phyloP scores from a whole-genome alignment of 2,888 invertebrate genomes.

The Synanthedon myopaeformis region DNA sequence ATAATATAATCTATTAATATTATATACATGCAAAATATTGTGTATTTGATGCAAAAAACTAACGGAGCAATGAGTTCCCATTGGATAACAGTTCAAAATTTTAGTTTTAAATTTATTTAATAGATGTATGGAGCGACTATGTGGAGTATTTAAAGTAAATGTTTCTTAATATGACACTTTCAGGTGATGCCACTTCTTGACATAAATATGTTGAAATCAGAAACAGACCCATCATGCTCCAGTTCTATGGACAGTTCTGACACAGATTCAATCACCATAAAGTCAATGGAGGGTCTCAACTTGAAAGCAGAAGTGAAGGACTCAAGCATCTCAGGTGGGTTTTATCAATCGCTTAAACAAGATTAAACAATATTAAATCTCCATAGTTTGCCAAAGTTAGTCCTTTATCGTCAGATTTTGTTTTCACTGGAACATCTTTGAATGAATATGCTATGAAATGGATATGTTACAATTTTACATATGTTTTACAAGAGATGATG shows the following conservation, averaged over 20 bases:
- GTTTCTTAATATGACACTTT: constrained; percentile 13
- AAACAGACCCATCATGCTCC: constrained; percentile 56
- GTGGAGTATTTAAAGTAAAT: background rate
- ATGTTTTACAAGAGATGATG: too few species aligned
- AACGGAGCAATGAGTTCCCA: too few species aligned
- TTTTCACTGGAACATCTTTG: too few species aligned
- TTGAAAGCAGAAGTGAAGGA: constrained; percentile 50
- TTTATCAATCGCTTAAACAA: background rate
- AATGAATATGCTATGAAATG: too few species aligned
- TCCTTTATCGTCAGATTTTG: background rate
- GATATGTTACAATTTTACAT: too few species aligned
- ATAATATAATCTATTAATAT: too few species aligned
- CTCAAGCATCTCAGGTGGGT: constrained; percentile 55
- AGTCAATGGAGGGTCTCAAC: constrained; percentile 55
- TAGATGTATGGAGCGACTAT: too few species aligned
- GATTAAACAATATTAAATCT: background rate
- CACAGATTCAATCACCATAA: constrained; percentile 54
- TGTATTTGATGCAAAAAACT: too few species aligned
- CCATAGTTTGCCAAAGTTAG: background rate
- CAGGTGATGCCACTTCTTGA: constrained; percentile 77
- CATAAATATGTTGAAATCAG: constrained; percentile 64
- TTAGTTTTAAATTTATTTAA: too few species aligned
- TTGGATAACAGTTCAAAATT: too few species aligned
- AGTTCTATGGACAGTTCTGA: constrained; percentile 59
- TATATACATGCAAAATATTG: too few species aligned